Evolutionary conservation across 2,113 vertebrate genomes (phyloP), one percentile per base, ranked within the genome.

Genomic region (Ameiurus melas): DNA sequence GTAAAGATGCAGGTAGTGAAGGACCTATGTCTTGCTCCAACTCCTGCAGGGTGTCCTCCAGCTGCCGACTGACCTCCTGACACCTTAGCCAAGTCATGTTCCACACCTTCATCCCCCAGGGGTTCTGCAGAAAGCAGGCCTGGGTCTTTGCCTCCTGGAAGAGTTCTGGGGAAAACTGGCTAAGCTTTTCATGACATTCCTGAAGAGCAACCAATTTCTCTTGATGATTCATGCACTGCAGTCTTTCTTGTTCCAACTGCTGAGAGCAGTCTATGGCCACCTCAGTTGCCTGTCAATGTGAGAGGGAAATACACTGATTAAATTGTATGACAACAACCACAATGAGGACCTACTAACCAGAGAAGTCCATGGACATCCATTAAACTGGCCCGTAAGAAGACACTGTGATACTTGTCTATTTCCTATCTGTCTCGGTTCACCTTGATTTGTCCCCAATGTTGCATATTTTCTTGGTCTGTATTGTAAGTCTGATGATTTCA

Each of bases 91-190:
- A 94, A 68, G 96, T 95, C 78, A 96, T 94, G 27, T 95, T 95
- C 97, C 97, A 98, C 55, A 95, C 89, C 36, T 89, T 92, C 87
- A 88, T 91, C 70, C 94, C 95, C 91, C 39, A 93, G 92, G 90
- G 39, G 92, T 91, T 93, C 93, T 92, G 96, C 86, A 2, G 93
- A 91, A 64, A 93, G 91, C 82, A 93, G 94, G 91, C 88, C 60
- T 97, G 96, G 75, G 92, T 91, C 93, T 95, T 96, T 95, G 97
- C 93, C 83, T 96, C 95, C 71, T 95, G 93, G 88, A 99, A 97
- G 90, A 93, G 95, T 66, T 92, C 93, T 0, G 94, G 89, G 1
- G 97, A 96, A 0, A 98, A 96, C 0, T 92, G 92, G 0, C 93
- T 92, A 80, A 99, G 94, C 88, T 93, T 94, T 87, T 95, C 96